A percentile compares a stretch with the other conserved stretches of the same genome.
phyloP scores from a whole-genome alignment of 2,797 vertebrate species.

The Dallia pectoralis region DNA sequence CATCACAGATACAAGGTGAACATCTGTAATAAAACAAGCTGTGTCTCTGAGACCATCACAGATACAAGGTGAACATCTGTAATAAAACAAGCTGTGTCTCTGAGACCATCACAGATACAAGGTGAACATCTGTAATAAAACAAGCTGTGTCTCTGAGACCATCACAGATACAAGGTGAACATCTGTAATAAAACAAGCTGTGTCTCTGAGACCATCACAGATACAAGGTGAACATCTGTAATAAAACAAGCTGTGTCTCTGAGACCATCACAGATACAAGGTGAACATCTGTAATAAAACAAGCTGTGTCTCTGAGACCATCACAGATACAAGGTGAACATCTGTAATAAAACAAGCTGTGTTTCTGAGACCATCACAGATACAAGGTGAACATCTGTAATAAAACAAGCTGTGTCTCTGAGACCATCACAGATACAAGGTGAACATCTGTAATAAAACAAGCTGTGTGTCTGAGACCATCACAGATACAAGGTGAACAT shows the following conservation, averaged over 20 bases:
- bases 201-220: constrained; percentile 23
- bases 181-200: constrained; percentile 15
- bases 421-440: constrained; percentile 24
- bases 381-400: too few species aligned
- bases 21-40: constrained; percentile 9
- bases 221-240: too few species aligned
- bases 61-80: too few species aligned
- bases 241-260: constrained; percentile 11
- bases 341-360: constrained; percentile 15
- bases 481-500: not conserved
- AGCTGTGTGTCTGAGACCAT: constrained; percentile 33
- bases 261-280: constrained; percentile 24
- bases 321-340: not conserved
- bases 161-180: not conserved
- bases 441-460: too few species aligned
- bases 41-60: constrained; percentile 26
- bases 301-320: constrained; percentile 33
- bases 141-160: constrained; percentile 30
- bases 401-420: constrained; percentile 12
- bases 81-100: constrained; percentile 10
- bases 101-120: constrained; percentile 23
- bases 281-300: too few species aligned
- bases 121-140: too few species aligned
- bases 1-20: constrained; percentile 11
- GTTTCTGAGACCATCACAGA: constrained; percentile 21